Base-by-base conservation (phyloP, 2,113 vertebrate species). In the Lycocorax pyrrhopterus region DNA sequence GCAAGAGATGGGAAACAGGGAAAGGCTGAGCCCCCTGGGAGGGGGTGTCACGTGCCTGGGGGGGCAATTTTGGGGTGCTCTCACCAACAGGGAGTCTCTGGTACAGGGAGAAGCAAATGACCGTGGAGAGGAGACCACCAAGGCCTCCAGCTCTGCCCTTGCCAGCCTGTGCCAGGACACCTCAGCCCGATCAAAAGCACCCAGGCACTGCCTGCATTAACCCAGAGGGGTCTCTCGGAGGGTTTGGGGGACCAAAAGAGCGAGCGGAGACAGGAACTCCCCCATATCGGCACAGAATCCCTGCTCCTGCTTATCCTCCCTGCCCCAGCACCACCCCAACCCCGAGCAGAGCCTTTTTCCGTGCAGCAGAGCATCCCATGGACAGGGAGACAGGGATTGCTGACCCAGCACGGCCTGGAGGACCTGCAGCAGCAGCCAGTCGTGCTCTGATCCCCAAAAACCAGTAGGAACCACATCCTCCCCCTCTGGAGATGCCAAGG, bases 341-440 rank as follows among this genome's bases (percentile, higher is more conserved):
- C 5, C 37, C 0, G 6, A 78, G 68, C 66, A 63, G 39, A 75
- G 43, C 37, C 20, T 7, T 12, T 41, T 13, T 5, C 16, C 5
- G 0, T 5, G 13, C 20, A 17, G 2, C 87, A 23, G 41, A 62
- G 43, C 68, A 46, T 35, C 59, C 39, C 27, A 0, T 0, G 6
- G 27, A 7, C 52, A 60, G 32, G 21, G 15, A 35, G 8, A 1
- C 4, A 4, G 16, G 4, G 2, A 23, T 2, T 8, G 1, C 30
- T 17, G 23, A 1, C 16, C 46, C 80, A 13, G 25, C 16, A 17
- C 6, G 0, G 3, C 33, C 63, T 3, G 1, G 1, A 82, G 37
- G 30, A 22, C 16, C 64, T 55, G 37, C 69, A 56, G 63, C 81
- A 23, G 21, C 2, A 26, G 22, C 53, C 64, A 52, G 44, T 9